Evolutionary conservation across 2,888 invertebrate species (phyloP).

Genomic region (Rugalucina vietnamica): DNA sequence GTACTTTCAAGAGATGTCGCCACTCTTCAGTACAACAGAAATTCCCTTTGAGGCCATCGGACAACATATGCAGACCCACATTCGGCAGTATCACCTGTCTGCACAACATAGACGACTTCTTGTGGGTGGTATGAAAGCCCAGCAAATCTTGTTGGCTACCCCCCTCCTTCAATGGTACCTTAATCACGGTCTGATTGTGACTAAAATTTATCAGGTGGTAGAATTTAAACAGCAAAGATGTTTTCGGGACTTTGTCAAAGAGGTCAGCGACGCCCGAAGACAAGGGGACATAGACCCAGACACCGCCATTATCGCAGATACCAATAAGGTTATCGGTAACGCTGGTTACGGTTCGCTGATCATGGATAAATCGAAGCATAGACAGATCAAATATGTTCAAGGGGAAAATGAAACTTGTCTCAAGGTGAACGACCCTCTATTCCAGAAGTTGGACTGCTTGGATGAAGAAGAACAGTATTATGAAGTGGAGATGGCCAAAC

Average conservation of each 20-base stretch:
- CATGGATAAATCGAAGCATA: conserved; percentile 57
- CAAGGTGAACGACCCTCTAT: no score
- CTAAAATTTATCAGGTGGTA: conserved; percentile 49
- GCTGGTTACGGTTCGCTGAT: conserved; percentile 56
- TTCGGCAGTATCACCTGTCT: conserved; percentile 19
- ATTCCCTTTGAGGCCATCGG: conserved; percentile 47
- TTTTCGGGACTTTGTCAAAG: conserved; percentile 44
- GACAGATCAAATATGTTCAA: no score
- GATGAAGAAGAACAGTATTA: no score
- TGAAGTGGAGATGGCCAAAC: no score
- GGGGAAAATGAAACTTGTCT: no score
- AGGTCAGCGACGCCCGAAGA: not conserved
- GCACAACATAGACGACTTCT: conserved; percentile 29
- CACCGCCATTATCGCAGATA: no score
- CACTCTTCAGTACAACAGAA: conserved; percentile 44
- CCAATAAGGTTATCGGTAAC: conserved; percentile 30
- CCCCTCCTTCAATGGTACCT: conserved; percentile 60
- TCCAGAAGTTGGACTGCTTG: no score
- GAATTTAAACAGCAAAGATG: conserved; percentile 43
- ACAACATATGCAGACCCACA: conserved; percentile 44
- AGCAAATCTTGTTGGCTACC: conserved; percentile 42
- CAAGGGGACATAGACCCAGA: conserved; percentile 27
- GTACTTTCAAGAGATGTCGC: conserved; percentile 46
- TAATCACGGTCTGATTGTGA: conserved; percentile 53
- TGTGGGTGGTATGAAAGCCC: conserved; percentile 48